These are phyloP conservation scores for Orycteropus afer DNA, from an alignment of 2,113 vertebrate genomes.

Conservation along the genomic window DNA sequence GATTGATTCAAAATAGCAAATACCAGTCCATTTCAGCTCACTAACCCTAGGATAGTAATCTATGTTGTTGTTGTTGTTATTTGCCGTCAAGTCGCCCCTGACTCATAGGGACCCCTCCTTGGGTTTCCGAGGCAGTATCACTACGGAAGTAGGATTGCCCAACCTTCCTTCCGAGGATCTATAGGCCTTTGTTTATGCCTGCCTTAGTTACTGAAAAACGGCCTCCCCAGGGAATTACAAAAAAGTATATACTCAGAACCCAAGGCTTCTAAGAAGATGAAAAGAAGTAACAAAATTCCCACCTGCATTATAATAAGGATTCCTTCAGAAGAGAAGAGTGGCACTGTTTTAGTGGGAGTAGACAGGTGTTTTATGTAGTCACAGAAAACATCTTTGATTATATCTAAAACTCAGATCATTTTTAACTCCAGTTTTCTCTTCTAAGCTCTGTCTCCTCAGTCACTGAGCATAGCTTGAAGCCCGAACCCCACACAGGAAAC, in stretches of 20 bases:
- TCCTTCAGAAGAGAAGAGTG: neutral
- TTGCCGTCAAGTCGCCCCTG: too few species aligned
- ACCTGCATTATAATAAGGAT: neutral
- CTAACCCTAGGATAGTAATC: too few species aligned
- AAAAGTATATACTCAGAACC: neutral
- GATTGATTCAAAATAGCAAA: too few species aligned
- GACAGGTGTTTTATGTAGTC: neutral
- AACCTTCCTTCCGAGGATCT: too few species aligned
- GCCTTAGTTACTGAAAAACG: neutral
- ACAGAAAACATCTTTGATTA: neutral
- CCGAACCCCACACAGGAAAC: neutral
- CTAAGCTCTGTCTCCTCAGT: neutral
- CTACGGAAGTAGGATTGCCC: too few species aligned
- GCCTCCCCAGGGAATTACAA: neutral
- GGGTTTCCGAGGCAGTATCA: too few species aligned
- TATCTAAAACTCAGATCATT: neutral
- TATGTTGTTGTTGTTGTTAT: too few species aligned
- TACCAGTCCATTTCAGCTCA: too few species aligned
- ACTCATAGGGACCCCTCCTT: too few species aligned
- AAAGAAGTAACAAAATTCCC: neutral
- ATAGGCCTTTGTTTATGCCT: too few species aligned
- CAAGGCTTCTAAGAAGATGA: neutral
- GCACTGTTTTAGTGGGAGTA: neutral
- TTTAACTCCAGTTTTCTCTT: neutral
- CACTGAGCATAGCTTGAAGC: neutral